Evolutionary conservation across 1,140 invertebrate species (phyloP).

Genomic region (Formica exsecta): DNA sequence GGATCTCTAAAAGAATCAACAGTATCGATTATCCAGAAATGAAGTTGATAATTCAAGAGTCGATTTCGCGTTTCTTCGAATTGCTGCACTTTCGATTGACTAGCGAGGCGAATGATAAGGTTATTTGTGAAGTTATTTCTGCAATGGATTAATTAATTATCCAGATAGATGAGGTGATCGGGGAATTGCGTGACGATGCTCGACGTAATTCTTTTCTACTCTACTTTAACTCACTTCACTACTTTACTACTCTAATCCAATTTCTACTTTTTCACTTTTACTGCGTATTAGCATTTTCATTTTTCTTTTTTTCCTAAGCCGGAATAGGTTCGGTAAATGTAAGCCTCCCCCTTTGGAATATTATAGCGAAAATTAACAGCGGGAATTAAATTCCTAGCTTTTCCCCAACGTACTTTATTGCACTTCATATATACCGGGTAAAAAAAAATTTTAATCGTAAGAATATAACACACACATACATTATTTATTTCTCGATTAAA

Average conservation of each 20-base stretch:
- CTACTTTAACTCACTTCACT: background rate
- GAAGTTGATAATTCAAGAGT: constrained; percentile 53
- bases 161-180: constrained; percentile 44
- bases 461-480: too few species aligned
- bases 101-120: background rate
- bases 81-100: constrained; percentile 28
- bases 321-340: constrained; percentile 1
- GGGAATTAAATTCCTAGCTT: constrained; percentile 31
- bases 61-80: constrained; percentile 34
- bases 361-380: background rate
- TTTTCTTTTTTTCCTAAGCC: background rate
- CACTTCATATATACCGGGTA: background rate
- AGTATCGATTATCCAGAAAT: constrained; percentile 66
- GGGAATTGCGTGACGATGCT: constrained; percentile 60
- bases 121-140: constrained; percentile 45
- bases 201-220: constrained; percentile 20
- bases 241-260: constrained; percentile 33
- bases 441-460: background rate
- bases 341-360: background rate
- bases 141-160: constrained; percentile 61
- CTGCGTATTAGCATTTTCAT: background rate
- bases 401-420: background rate
- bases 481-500: background rate
- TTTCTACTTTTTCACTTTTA: constrained; percentile 30
- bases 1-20: constrained; percentile 66